Base-by-base conservation (phyloP, 2,888 invertebrate genomes). In the Desoria tigrina region DNA sequence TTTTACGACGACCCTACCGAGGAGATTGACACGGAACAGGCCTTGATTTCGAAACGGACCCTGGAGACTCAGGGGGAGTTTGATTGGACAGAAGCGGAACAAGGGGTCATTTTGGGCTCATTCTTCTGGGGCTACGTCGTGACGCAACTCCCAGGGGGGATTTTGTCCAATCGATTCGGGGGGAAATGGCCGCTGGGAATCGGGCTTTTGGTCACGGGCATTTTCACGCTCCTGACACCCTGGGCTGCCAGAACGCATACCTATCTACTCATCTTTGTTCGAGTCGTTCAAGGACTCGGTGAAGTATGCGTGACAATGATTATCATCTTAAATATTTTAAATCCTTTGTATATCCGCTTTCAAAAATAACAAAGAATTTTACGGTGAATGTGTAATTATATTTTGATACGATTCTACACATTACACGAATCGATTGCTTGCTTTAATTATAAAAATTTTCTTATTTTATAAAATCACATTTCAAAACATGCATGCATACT, bases 121-220 rank as follows among this genome's bases (percentile, higher is more conserved):
- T 68, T 71, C 42, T 68, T 68, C 26, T 68, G 59, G 61, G 69
- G 69, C 1, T 72, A 72, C 42, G 62, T 58, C 27, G 11, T 58
- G n/a, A 58, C 58, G 2, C 58, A 58, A 49, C 37, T 58, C n/a
- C 58, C 93, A 0, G 92, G 92, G 54, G 92, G 92, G 64, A 83
- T 89, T 59, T 78, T 93, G 42, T 89, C 92, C 0, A 90, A 90
- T 76, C 85, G 85, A 73, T 90, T 90, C 73, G 93, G 93, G 21
- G 93, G 92, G 24, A 93, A 93, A 79, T 89, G 90, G 81, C 86
- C 90, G 0, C 83, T 92, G 32, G 90, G 90, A 0, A 81, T 91
- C 59, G 94, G 93, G 49, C 88, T 94, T 21, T 81, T 93, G 1
- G 88, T 88, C 14, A 92, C 93, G 0, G 92, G 91, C 0, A 9